Conservation (phyloP, 2,888 invertebrate species). For the Lasius platythorax region DNA sequence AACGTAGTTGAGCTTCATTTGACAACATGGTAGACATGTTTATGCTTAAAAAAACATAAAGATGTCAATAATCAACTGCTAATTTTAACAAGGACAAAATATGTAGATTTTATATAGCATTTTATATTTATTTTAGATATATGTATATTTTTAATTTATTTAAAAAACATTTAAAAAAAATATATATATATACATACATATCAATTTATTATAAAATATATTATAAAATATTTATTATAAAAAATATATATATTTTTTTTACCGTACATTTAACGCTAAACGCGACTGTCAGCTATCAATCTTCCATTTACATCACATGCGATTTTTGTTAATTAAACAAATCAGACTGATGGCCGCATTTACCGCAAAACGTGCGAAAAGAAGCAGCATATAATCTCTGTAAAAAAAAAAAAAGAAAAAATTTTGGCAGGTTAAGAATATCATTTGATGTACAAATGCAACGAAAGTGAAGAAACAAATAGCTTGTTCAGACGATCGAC, state of each 20-base stretch:
- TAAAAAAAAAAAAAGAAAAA: too few relatives aligned
- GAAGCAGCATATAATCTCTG: too few relatives aligned
- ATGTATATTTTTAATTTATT: too few relatives aligned
- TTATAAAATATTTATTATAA: neutral
- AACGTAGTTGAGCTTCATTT: constrained; percentile 92
- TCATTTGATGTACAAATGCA: neutral
- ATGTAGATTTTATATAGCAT: neutral
- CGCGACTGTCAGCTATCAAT: neutral
- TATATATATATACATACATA: neutral
- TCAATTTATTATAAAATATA: too few relatives aligned
- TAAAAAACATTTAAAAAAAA: neutral
- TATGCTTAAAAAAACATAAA: constrained; percentile 69
- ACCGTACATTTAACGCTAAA: neutral
- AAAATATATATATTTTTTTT: neutral
- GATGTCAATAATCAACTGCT: constrained; percentile 12
- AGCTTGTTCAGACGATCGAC: neutral
- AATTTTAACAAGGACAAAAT: neutral
- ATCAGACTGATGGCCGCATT: neutral
- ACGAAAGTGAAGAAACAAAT: neutral
- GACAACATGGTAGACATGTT: constrained; percentile 86
- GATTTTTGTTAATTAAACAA: neutral
- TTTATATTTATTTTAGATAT: neutral
- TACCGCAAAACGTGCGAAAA: neutral
- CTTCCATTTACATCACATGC: neutral
- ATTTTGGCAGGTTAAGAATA: constrained; percentile 16